phyloP scores from a whole-genome alignment of 2,797 vertebrate genomes.

The Lepus oiostolus region DNA sequence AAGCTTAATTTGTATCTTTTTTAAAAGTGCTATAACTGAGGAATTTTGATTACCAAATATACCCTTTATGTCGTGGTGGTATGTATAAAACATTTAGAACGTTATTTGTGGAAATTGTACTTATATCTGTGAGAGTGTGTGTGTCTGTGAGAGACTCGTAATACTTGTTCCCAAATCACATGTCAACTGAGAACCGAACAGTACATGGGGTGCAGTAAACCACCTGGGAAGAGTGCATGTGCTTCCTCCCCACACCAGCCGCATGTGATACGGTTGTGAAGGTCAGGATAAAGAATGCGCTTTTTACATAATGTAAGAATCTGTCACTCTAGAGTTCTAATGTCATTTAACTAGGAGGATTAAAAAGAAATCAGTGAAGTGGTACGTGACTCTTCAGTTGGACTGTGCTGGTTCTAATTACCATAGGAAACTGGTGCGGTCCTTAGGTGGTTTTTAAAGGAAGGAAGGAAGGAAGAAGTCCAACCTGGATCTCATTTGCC shows the following conservation, averaged over 20 bases:
- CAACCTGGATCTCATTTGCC: not conserved
- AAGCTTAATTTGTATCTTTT: conserved; percentile 59
- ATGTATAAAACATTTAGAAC: conserved; percentile 81
- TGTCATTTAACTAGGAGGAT: not conserved
- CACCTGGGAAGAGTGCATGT: conserved; percentile 84
- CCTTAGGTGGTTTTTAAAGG: not conserved
- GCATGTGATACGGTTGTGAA: conserved; percentile 62
- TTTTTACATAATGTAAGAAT: conserved; percentile 37
- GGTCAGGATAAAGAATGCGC: conserved; percentile 84
- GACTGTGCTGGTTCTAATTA: not conserved
- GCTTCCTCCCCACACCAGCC: conserved; percentile 81
- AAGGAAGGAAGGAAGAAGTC: not conserved
- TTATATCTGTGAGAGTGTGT: conserved; percentile 63
- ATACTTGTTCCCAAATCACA: conserved; percentile 79
- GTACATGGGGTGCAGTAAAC: conserved; percentile 86
- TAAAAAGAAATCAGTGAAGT: not conserved
- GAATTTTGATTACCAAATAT: conserved; percentile 72
- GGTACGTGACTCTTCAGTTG: not conserved
- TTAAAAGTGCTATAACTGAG: conserved; percentile 50
- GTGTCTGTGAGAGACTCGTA: not conserved
- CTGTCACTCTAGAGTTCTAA: not conserved
- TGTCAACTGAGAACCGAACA: conserved; percentile 82
- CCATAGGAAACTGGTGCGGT: not conserved
- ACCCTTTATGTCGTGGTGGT: conserved; percentile 78
- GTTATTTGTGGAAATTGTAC: conserved; percentile 84